Percentiles rank a stretch among this genome's conserved stretches.
These are phyloP conservation scores for Xestia c-nigrum DNA, from an alignment of 2,888 invertebrate genomes.

Conservation along the genomic window DNA sequence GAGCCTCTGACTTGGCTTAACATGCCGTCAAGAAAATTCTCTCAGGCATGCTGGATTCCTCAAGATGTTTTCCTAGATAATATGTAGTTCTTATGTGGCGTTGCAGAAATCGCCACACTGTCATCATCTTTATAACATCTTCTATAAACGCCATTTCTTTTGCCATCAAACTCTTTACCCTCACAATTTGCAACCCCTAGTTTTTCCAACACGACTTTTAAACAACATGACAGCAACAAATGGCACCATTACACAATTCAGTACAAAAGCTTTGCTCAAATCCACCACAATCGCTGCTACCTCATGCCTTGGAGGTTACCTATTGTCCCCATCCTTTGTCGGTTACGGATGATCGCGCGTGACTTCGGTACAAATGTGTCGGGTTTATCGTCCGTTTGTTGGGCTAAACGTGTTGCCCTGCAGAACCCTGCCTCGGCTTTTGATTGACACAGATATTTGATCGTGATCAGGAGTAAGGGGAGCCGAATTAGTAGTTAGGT, in stretches of 20 bases:
- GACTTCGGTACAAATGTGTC: conserved; percentile 82
- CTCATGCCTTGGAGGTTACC: conserved; percentile 59
- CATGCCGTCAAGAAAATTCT: too few relatives aligned
- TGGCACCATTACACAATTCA: conserved; percentile 45
- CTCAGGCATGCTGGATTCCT: too few relatives aligned
- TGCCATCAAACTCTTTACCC: background rate
- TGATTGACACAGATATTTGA: conserved; percentile 85
- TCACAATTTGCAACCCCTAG: background rate
- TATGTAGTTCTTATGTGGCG: background rate
- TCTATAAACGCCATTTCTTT: background rate
- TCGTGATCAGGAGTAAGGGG: conserved; percentile 65
- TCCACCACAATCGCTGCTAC: conserved; percentile 64
- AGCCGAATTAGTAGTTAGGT: conserved; percentile 52
- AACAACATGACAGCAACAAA: conserved; percentile 53
- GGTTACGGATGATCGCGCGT: conserved; percentile 86
- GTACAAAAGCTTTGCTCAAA: conserved; percentile 55
- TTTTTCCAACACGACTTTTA: conserved; percentile 2
- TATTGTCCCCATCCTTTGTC: conserved; percentile 77
- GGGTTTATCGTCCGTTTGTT: conserved; percentile 80
- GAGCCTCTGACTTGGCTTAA: too few relatives aligned
- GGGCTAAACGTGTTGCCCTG: conserved; percentile 70
- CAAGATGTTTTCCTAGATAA: background rate
- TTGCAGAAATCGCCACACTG: background rate
- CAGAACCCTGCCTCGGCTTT: conserved; percentile 69
- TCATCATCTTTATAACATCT: background rate